Percentiles rank a stretch among this genome's conserved stretches.
Evolutionary conservation across 2,888 invertebrate genomes (phyloP).

Genomic region (Epinotia ramella): DNA sequence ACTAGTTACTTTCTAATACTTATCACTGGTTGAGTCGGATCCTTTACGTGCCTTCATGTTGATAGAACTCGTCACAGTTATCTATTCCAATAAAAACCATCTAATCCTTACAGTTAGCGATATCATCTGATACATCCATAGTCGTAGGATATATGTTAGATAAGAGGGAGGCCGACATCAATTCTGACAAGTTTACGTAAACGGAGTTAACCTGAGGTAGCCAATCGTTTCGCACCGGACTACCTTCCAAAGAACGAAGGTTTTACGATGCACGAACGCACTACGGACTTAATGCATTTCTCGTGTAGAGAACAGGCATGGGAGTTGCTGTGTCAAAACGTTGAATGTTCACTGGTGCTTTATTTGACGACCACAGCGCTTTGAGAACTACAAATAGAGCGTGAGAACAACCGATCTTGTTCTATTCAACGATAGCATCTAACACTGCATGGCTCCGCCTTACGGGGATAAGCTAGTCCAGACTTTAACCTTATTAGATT

Average conservation of each 20-base stretch:
- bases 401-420: constrained; percentile 68
- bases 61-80: not conserved
- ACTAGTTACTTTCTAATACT: too few relatives aligned
- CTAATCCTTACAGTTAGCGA: not conserved
- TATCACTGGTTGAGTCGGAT: not conserved
- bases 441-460: constrained; percentile 30
- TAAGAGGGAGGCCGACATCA: not conserved
- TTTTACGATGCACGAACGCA: not conserved
- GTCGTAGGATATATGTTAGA: not conserved
- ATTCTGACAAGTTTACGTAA: constrained; percentile 34
- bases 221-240: not conserved
- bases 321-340: constrained; percentile 30
- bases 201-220: constrained; percentile 10
- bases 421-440: constrained; percentile 55
- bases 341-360: constrained; percentile 32
- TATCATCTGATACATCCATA: not conserved
- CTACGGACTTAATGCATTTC: constrained; percentile 9
- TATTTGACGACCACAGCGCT: constrained; percentile 55
- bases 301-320: not conserved
- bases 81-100: not conserved
- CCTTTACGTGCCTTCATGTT: not conserved
- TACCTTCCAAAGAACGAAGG: not conserved
- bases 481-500: constrained; percentile 53
- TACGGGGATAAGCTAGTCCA: constrained; percentile 49
- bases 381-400: constrained; percentile 69